A percentile compares a stretch with the other conserved stretches of the same genome.
Conservation (phyloP, 2,888 invertebrate genomes). For the Agapetus fuscipes region DNA sequence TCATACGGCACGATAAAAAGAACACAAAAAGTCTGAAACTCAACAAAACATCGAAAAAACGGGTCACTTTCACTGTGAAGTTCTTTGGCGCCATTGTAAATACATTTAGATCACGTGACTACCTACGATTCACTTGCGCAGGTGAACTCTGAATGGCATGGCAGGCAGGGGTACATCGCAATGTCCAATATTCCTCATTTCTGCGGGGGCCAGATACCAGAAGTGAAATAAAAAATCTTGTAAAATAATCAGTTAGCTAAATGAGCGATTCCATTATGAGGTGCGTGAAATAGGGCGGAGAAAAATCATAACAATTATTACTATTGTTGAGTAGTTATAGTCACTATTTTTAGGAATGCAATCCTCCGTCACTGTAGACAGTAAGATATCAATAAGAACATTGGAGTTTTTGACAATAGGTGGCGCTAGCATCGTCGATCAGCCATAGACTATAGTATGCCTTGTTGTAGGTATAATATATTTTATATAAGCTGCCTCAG, state of each 20-base stretch:
- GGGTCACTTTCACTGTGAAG: constrained; percentile 21
- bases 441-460: no score
- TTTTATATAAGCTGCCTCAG: no score
- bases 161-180: no score
- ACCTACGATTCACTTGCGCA: constrained; percentile 37
- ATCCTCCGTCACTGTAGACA: constrained; percentile 39
- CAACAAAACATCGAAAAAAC: constrained; percentile 25
- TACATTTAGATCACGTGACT: constrained; percentile 47
- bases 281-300: no score
- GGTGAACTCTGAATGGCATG: constrained; percentile 25
- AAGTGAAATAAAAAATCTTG: no score
- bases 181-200: no score
- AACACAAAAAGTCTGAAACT: constrained; percentile 27
- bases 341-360: constrained; percentile 38
- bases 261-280: no score
- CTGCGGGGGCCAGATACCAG: no score
- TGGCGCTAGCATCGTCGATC: constrained; percentile 30
- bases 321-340: constrained; percentile 20
- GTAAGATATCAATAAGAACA: constrained; percentile 44
- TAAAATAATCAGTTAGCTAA: no score
- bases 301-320: constrained; percentile 13
- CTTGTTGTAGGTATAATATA: no score
- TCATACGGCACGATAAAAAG: constrained; percentile 1
- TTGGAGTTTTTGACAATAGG: constrained; percentile 35
- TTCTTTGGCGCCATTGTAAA: constrained; percentile 47